phyloP scores from a whole-genome alignment of 2,888 invertebrate genomes.

The Melolontha melolontha region DNA sequence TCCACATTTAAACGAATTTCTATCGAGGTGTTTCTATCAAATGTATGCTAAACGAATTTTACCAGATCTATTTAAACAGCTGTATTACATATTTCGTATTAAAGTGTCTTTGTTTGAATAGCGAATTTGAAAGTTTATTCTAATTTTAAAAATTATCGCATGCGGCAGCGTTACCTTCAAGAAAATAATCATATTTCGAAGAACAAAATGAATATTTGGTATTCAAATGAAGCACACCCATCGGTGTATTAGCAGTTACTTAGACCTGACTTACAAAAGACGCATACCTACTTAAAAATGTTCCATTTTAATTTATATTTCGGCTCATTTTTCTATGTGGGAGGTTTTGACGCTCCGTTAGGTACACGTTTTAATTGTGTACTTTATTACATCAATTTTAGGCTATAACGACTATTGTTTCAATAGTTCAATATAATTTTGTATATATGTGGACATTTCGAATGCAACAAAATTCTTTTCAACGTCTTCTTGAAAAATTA shows the following conservation, averaged over 20 bases:
- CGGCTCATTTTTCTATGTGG: no score
- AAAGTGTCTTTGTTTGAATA: constrained; percentile 24
- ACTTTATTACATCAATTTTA: no score
- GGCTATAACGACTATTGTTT: no score
- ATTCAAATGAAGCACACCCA: constrained; percentile 27
- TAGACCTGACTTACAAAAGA: constrained; percentile 9
- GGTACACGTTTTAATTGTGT: no score
- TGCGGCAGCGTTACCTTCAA: neutral
- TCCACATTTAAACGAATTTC: neutral
- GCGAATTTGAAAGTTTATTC: constrained; percentile 22
- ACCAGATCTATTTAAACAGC: constrained; percentile 16
- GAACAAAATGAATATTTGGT: constrained; percentile 28
- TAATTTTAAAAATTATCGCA: constrained; percentile 27
- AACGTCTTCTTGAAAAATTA: no score
- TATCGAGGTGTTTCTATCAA: constrained; percentile 1
- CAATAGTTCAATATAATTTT: no score
- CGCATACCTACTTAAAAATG: constrained; percentile 1
- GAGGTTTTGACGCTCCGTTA: no score
- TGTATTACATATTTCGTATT: constrained; percentile 28
- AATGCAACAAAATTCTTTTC: no score
- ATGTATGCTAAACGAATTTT: constrained; percentile 13
- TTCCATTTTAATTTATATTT: no score
- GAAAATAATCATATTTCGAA: constrained; percentile 21
- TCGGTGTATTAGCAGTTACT: constrained; percentile 18
- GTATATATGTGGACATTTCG: no score